Conservation (phyloP, 2,797 vertebrate genomes). For the Poecile montanus region DNA sequence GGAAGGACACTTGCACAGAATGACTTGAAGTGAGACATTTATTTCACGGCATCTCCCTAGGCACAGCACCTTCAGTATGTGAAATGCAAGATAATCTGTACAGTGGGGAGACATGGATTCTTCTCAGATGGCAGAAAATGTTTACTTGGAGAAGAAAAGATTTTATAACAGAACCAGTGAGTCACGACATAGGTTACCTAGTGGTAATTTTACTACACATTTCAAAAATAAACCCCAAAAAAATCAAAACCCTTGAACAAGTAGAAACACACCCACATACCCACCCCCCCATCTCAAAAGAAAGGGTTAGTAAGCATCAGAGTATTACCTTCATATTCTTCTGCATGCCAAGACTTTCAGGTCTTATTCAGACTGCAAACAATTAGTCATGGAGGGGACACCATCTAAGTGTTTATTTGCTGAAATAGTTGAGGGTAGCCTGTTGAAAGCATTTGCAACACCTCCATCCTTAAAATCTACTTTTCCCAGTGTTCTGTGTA, state of each 20-base stretch:
- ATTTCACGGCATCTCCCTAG: not conserved
- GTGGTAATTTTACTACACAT: not conserved
- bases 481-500: not conserved
- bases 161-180: not conserved
- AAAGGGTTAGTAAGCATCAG: not conserved
- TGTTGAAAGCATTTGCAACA: not conserved
- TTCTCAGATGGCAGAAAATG: not conserved
- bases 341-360: not conserved
- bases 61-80: not conserved
- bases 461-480: not conserved
- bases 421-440: not conserved
- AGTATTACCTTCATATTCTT: not conserved
- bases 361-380: not conserved
- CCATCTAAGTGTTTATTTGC: not conserved
- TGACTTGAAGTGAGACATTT: not conserved
- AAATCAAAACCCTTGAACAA: not conserved
- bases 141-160: not conserved
- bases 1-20: not conserved
- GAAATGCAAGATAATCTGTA: not conserved
- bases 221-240: not conserved
- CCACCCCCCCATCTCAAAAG: not conserved
- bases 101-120: accelerated
- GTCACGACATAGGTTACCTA: not conserved
- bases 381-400: not conserved
- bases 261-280: not conserved